Evolutionary conservation across 2,888 invertebrate species (phyloP).

Genomic region (Dendrolimus pini): DNA sequence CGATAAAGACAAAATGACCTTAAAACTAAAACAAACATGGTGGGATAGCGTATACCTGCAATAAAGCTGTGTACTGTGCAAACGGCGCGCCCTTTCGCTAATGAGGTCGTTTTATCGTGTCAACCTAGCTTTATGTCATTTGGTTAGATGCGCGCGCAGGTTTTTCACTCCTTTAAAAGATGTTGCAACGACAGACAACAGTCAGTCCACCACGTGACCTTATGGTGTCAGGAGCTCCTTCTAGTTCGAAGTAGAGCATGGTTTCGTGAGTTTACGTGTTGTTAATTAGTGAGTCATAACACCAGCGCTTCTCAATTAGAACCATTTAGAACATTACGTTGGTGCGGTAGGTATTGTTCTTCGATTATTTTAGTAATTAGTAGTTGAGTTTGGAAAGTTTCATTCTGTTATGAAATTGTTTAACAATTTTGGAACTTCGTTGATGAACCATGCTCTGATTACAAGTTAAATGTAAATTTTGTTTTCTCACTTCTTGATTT

Average conservation of each 20-base stretch:
- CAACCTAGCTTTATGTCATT: slow-evolving; percentile 62
- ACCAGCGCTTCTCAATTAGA: background rate
- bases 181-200: slow-evolving; percentile 32
- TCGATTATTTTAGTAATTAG: background rate
- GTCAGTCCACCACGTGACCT: slow-evolving; percentile 50
- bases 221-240: slow-evolving; percentile 26
- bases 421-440: background rate
- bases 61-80: slow-evolving; percentile 57
- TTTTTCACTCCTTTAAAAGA: slow-evolving; percentile 53
- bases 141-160: slow-evolving; percentile 68
- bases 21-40: slow-evolving; percentile 72
- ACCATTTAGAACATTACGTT: background rate
- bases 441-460: no score
- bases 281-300: background rate
- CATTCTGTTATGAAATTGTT: background rate
- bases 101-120: slow-evolving; percentile 69
- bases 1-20: slow-evolving; percentile 65
- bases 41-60: slow-evolving; percentile 53
- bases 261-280: background rate
- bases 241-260: slow-evolving; percentile 16
- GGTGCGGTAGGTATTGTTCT: background rate
- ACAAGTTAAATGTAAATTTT: no score
- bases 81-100: slow-evolving; percentile 67
- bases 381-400: background rate
- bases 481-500: no score